Base-by-base conservation (phyloP, 2,113 vertebrate genomes). In the Bostrychus sinensis region DNA sequence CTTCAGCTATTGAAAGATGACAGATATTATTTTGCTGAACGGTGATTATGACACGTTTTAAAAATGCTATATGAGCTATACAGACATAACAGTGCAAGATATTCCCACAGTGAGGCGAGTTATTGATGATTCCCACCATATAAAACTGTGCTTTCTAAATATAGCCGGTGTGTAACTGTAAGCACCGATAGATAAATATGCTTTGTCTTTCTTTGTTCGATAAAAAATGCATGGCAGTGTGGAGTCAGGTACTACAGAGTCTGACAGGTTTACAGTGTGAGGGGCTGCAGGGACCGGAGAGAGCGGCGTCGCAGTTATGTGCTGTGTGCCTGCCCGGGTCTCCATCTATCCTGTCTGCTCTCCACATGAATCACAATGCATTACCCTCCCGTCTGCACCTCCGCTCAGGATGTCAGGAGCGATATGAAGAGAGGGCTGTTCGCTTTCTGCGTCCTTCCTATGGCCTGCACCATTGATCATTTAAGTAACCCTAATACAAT, bases 361-460 rank as follows among this genome's bases (percentile, higher is more conserved):
- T 79, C 62, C 13, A 78, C 82, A 75, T 77, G 78, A 84, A 82
- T 85, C 81, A 84, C 80, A 77, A 72, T 66, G 68, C 71, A 75
- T 80, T 75, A 88, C 76, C 58, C 76, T 80, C 50, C 56, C 42
- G 19, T 74, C 80, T 72, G 50, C 76, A 72, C 76, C 78, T 23
- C 78, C 68, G 71, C 65, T 79, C 51, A 62, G 66, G 62, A 65
- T 73, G 75, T 75, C 70, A 65, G 56, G 56, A 62, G 61, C 56
- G 16, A 20, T 41, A 22, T 0, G 50, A 46, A 13, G 16, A 30
- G 51, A 60, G 28, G 13, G 7, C 11, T 13, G 36, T 7, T 30
- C 28, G 3, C 28, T 30, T 4, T 4, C 28, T 30, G 3, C 7
- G 28, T 8, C 30, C 3, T 32, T 32, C 30, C 5, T 32, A 32